Percentiles rank a stretch among this genome's conserved stretches.
Evolutionary conservation across 2,113 vertebrate species (phyloP).

Genomic region (Brachyhypopomus occidentalis): DNA sequence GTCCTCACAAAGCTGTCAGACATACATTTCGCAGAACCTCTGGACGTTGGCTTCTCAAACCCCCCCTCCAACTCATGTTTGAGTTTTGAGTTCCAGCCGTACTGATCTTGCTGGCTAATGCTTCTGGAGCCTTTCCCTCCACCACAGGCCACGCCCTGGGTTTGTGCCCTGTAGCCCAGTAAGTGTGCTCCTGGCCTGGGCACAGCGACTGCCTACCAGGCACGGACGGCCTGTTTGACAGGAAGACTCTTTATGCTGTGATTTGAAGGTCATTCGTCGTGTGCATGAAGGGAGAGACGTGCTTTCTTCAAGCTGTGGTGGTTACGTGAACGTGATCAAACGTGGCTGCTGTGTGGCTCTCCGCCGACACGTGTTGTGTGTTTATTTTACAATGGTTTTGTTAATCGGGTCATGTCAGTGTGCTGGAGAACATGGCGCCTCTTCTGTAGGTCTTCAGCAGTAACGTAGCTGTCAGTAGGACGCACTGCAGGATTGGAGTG

Average conservation of each 20-base stretch:
- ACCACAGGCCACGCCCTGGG: constrained; percentile 16
- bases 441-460: background rate
- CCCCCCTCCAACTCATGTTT: background rate
- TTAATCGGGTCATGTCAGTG: background rate
- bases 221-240: background rate
- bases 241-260: background rate
- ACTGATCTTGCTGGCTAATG: background rate
- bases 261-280: constrained; percentile 34
- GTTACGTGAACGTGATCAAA: background rate
- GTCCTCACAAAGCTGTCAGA: too few relatives aligned
- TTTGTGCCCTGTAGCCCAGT: constrained; percentile 5
- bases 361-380: constrained; percentile 13
- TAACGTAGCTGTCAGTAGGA: constrained; percentile 3
- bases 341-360: background rate
- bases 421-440: background rate
- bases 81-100: background rate
- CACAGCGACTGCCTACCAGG: background rate
- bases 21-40: too few relatives aligned
- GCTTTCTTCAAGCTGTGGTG: constrained; percentile 2
- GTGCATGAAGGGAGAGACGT: constrained; percentile 25
- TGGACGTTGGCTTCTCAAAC: too few relatives aligned
- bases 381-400: background rate
- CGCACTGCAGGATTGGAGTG: background rate
- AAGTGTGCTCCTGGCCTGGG: background rate
- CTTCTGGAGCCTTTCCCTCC: background rate